Percentiles rank a stretch among this genome's conserved stretches.
These are phyloP conservation scores for Paralichthys olivaceus DNA, from an alignment of 2,113 vertebrate genomes.

Conservation along the genomic window DNA sequence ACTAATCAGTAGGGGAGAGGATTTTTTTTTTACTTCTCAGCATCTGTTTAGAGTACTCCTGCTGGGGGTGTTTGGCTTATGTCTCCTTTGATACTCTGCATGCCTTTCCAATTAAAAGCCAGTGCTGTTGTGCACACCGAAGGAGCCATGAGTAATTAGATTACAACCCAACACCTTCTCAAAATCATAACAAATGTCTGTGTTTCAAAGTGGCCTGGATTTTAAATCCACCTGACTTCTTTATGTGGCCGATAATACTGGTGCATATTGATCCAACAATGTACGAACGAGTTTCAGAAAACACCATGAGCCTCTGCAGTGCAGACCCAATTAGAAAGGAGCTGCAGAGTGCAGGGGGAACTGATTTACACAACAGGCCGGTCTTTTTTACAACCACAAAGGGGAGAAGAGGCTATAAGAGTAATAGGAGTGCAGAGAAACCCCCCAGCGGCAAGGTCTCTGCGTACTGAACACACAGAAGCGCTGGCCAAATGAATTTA, in stretches of 20 bases:
- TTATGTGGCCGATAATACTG: constrained; percentile 27
- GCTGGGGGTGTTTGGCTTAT: constrained; percentile 51
- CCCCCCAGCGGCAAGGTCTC: constrained; percentile 74
- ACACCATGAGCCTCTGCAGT: constrained; percentile 57
- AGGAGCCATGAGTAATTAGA: constrained; percentile 46
- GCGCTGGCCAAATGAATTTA: constrained; percentile 81
- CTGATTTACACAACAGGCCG: constrained; percentile 76
- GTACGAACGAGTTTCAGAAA: constrained; percentile 40
- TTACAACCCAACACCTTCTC: constrained; percentile 17
- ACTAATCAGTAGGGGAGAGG: not conserved
- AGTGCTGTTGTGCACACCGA: constrained; percentile 20
- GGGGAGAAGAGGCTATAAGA: constrained; percentile 72
- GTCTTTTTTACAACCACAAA: constrained; percentile 77
- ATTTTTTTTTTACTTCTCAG: not conserved
- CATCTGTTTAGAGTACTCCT: constrained; percentile 50
- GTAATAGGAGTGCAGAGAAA: constrained; percentile 75
- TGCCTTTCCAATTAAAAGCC: constrained; percentile 70
- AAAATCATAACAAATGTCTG: constrained; percentile 25
- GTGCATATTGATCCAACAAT: constrained; percentile 57
- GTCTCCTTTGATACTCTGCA: constrained; percentile 57
- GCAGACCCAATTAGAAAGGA: constrained; percentile 73
- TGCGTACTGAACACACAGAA: constrained; percentile 72
- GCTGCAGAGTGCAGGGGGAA: constrained; percentile 54
- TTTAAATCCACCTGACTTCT: constrained; percentile 57
- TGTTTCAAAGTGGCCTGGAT: constrained; percentile 20